Evolutionary conservation across 2,888 invertebrate genomes (phyloP), one percentile per base, ranked within the genome.

Genomic region (Brenthis ino): DNA sequence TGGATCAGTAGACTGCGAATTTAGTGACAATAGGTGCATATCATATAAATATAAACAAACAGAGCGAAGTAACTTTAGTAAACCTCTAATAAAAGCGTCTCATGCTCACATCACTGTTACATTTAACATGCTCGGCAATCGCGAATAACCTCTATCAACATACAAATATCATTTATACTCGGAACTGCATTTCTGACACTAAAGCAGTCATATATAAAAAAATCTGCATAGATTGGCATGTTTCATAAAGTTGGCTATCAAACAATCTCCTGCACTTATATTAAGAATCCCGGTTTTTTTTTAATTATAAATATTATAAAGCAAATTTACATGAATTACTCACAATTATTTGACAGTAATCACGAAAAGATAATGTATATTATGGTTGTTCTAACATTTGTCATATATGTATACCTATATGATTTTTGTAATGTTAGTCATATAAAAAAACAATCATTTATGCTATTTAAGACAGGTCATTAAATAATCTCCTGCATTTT

Each of bases 61-160:
- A 86, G 86, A 84, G 85, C 83, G 78, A 76, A 77, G 81, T 77
- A 80, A 68, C 75, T 74, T 74, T 77, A 83, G 76, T 85, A 81
- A 78, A 84, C 78, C 81, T 82, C 85, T 88, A 89, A 83, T 84
- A 85, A 83, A 90, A 91, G 91, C 89, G 83, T 86, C 80, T 82
- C 88, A 88, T 86, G 85, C 86, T 86, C 87, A 84, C 90, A 80
- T 83, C 80, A 82, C 80, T 80, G 82, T 84, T 77, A 78, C 76
- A 80, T 79, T 77, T 76, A 73, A 65, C 64, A 69, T 80, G 76
- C 78, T 82, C 82, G 75, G 75, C 82, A 85, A 82, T 77, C 81
- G 79, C 80, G 76, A 65, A 61, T 64, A 63, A 71, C 57, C 64
- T 64, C 63, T 74, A 74, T 77, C 77, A 73, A 79, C 80, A 82